These are phyloP conservation scores for Haemorhous mexicanus DNA, from an alignment of 2,113 vertebrate genomes.

Conservation along the genomic window DNA sequence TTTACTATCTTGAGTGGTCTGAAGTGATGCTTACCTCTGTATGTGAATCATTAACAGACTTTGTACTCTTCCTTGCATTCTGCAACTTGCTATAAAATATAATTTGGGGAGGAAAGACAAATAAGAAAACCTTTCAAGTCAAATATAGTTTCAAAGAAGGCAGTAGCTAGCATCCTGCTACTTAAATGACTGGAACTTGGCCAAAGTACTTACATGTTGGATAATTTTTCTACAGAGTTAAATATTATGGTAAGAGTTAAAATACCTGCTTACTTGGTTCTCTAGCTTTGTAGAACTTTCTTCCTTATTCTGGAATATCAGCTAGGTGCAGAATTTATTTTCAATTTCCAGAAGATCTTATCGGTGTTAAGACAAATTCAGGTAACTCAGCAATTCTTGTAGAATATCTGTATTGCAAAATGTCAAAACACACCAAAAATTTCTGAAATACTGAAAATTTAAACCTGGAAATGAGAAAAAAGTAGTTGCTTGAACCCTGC, in stretches of 20 bases:
- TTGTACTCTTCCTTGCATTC: not conserved
- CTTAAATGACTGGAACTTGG: not conserved
- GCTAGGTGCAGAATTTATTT: not conserved
- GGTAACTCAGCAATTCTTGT: not conserved
- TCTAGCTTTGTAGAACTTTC: not conserved
- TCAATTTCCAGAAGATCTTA: not conserved
- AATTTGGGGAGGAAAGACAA: not conserved
- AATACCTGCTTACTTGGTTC: not conserved
- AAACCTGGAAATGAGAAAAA: not conserved
- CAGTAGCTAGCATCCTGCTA: not conserved
- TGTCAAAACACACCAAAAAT: not conserved
- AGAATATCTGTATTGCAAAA: not conserved
- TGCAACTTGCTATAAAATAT: not conserved
- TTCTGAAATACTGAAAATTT: not conserved
- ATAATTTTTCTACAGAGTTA: not conserved
- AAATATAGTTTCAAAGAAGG: not conserved
- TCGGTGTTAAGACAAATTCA: not conserved
- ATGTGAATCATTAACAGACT: not conserved
- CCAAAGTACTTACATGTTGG: not conserved
- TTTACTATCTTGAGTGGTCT: not conserved
- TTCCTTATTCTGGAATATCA: not conserved
- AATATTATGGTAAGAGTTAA: not conserved
- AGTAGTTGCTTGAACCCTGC: not conserved
- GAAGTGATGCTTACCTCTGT: not conserved
- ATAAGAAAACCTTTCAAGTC: not conserved